Conservation (phyloP, 2,888 invertebrate species). For the Fissipunctia ypsillon region DNA sequence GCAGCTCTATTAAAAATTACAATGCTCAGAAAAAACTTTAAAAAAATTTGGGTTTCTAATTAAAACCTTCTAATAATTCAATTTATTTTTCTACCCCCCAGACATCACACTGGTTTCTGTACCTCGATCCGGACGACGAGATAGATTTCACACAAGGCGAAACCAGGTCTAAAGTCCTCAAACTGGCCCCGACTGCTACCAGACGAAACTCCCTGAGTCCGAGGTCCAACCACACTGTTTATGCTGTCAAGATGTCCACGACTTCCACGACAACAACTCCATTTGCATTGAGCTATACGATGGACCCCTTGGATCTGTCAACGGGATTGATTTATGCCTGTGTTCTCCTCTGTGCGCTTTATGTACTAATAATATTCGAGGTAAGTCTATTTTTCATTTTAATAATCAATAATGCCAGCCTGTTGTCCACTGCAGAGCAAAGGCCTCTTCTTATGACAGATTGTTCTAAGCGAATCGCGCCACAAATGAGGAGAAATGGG, state of each 20-base stretch:
- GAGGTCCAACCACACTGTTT: slow-evolving; percentile 56
- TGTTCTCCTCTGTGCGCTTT: slow-evolving; percentile 93
- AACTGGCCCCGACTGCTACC: slow-evolving; percentile 60
- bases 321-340: slow-evolving; percentile 94
- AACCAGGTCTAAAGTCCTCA: slow-evolving; percentile 82
- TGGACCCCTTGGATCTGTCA: slow-evolving; percentile 91
- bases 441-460: not conserved
- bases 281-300: slow-evolving; percentile 88
- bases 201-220: slow-evolving; percentile 54
- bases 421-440: not conserved
- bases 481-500: not conserved
- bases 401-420: no score
- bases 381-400: no score
- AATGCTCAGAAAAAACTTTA: not conserved
- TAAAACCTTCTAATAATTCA: not conserved
- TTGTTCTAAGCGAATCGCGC: not conserved
- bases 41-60: not conserved
- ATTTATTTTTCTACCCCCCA: slow-evolving; percentile 64
- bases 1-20: not conserved
- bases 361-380: slow-evolving; percentile 96
- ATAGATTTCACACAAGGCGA: slow-evolving; percentile 91
- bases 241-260: slow-evolving; percentile 73
- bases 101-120: slow-evolving; percentile 91
- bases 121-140: slow-evolving; percentile 89
- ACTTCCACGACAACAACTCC: slow-evolving; percentile 75